Conservation (phyloP, 2,113 vertebrate species). For the Aegithalos caudatus region DNA sequence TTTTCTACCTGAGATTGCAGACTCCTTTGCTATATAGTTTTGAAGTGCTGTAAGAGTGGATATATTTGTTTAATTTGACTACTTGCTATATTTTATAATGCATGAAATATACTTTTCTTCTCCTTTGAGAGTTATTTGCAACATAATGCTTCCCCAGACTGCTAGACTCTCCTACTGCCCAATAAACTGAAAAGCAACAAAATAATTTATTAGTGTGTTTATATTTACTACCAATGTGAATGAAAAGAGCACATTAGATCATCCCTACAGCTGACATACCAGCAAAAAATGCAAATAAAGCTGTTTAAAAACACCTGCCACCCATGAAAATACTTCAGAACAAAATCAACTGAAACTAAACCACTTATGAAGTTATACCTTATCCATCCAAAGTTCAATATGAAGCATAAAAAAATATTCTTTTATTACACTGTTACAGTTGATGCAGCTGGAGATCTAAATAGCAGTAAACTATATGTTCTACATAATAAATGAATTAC, state of each 20-base stretch:
- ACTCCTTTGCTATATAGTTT: neutral
- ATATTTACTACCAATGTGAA: neutral
- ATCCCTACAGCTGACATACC: neutral
- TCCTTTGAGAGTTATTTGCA: conserved; percentile 11
- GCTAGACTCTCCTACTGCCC: neutral
- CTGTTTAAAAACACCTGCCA: neutral
- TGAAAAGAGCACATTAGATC: neutral
- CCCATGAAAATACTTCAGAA: neutral
- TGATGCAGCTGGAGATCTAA: neutral
- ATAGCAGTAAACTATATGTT: neutral
- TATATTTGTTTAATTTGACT: conserved; percentile 18
- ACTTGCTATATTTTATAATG: neutral
- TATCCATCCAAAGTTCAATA: neutral
- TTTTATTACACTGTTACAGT: neutral
- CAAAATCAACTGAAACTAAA: neutral
- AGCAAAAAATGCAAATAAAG: neutral
- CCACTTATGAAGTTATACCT: neutral
- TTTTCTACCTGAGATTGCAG: neutral
- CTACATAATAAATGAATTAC: neutral
- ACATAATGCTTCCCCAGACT: neutral
- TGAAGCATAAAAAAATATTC: neutral
- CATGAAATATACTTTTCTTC: neutral
- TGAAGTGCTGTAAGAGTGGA: neutral
- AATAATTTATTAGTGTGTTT: neutral
- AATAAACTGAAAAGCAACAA: neutral